Base-by-base conservation (phyloP, 2,113 vertebrate genomes). In the Antennarius striatus region DNA sequence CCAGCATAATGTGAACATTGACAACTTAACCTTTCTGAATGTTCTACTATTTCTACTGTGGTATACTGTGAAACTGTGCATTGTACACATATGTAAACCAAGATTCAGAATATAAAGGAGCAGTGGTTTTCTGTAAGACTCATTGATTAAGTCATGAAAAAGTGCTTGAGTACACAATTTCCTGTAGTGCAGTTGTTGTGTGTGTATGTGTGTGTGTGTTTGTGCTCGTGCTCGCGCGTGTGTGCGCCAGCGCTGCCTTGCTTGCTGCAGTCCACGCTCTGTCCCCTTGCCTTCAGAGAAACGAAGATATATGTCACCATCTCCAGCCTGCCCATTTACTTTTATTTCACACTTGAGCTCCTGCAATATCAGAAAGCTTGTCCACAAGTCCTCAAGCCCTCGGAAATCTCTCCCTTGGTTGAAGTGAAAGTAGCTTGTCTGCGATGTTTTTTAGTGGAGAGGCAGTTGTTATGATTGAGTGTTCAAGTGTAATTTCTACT, bases 271-370 rank as follows among this genome's bases (percentile, higher is more conserved):
- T 81, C 76, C 75, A 50, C 30, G 15, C 72, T 82, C 46, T 64
- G 83, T 90, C 77, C 81, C 84, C 43, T 77, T 54, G 78, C 84
- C 84, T 77, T 88, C 85, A 83, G 74, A 87, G 84, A 88, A 86
- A 89, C 82, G 56, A 86, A 81, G 83, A 91, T 88, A 79, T 90
- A 88, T 90, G 82, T 88, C 64, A 68, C 85, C 77, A 70, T 75
- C 82, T 83, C 73, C 80, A 73, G 71, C 77, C 81, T 84, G 72
- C 69, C 83, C 82, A 86, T 91, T 89, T 90, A 87, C 81, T 89
- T 89, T 89, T 86, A 86, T 89, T 90, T 90, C 86, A 90, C 74
- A 75, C 89, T 85, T 12, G 57, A 87, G 87, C 76, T 85, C 82
- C 79, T 82, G 77, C 83, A 88, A 81, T 89, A 85, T 90, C 72